Conservation (phyloP, 2,113 vertebrate species). For the Corythornis cristatus region DNA sequence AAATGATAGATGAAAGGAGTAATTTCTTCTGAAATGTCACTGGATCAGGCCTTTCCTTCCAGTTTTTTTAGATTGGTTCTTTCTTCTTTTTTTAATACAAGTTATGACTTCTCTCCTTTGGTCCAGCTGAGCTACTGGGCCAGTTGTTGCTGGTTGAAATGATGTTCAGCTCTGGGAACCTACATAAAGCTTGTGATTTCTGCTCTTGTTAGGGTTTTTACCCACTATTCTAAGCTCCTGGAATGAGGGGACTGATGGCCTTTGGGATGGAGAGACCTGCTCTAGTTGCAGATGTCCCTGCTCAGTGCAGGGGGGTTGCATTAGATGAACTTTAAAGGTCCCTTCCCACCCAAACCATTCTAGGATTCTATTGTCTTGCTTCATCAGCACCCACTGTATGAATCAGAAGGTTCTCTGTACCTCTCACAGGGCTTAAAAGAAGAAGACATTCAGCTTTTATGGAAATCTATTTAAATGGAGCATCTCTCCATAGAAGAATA, state of each 20-base stretch:
- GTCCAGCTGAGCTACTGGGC: neutral
- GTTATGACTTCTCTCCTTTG: neutral
- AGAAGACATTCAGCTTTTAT: neutral
- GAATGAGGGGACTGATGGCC: neutral
- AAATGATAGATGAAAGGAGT: neutral
- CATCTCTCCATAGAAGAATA: neutral
- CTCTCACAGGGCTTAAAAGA: neutral
- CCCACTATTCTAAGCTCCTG: neutral
- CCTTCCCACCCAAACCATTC: too few relatives aligned
- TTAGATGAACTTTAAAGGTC: too few relatives aligned
- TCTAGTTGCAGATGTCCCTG: neutral
- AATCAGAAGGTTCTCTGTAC: neutral
- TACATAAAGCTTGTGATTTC: accelerated
- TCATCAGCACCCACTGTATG: neutral
- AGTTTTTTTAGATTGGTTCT: neutral
- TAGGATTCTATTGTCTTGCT: neutral
- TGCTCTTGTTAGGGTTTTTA: neutral
- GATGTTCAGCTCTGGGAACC: neutral
- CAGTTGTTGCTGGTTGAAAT: neutral
- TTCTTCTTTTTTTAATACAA: neutral
- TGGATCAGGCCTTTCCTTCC: neutral
- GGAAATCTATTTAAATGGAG: neutral
- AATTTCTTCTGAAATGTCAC: conserved; percentile 32
- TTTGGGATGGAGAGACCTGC: neutral
- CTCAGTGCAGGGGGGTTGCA: too few relatives aligned